Evolutionary conservation across 2,888 invertebrate genomes (phyloP), one percentile per base, ranked within the genome.

Genomic region (Ophonus ardosiacus): DNA sequence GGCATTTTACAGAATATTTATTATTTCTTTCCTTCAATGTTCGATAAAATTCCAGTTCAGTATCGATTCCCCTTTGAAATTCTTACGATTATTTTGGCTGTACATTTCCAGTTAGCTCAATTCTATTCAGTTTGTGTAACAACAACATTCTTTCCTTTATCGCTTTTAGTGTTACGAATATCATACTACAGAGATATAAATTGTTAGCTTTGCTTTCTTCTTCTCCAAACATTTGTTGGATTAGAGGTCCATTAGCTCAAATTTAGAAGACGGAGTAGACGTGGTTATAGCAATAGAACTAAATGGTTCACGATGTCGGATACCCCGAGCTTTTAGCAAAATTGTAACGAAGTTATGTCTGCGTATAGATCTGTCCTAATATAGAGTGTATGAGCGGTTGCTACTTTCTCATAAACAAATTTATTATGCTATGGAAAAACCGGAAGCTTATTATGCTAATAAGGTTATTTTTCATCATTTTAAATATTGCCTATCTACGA

Each of bases 261-360:
- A 38, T 68, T 68, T 68, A 68, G 65, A 65, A 24, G 31, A 68
- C 6, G 31, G 6, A 0, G 31, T 68, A 68, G 68, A 68, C 38
- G 68, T 68, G 38, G 38, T n/a, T 15, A 31, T 15, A 68, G 38
- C 5, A 31, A 31, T 31, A 31, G 31, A 31, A 31, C 68, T 38
- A 68, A 68, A 68, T 68, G 68, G 68, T 51, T 13, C 59, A 59
- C 17, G 59, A 59, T 17, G 17, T 17, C 59, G 31, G 31, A 31
- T 13, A 38, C 68, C 38, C 15, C 31, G 38, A 31, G 68, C 68
- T 68, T 68, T 68, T 68, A 68, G 31, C 13, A 31, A 24, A 68
- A 68, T 68, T 68, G 68, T 68, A 31, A 68, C 15, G 15, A 68
- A 68, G 31, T 68, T 68, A 68, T 68, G 24, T 68, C 31, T 24